phyloP scores from a whole-genome alignment of 2,113 vertebrate species.

The Chloropsis hardwickii region DNA sequence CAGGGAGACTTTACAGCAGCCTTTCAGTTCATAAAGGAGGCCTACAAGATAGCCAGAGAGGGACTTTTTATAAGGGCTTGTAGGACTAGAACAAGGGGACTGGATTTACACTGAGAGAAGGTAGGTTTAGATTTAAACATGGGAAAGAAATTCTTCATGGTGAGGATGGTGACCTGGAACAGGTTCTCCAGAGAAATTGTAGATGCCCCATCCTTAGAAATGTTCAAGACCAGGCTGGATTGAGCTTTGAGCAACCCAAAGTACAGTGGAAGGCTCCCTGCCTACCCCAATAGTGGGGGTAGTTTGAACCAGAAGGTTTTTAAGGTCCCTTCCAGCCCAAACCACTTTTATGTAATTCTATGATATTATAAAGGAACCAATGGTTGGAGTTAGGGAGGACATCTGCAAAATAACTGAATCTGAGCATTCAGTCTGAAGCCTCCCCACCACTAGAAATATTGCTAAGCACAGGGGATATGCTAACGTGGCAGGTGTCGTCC shows the following conservation, averaged over 20 bases:
- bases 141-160: background rate
- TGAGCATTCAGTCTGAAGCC: background rate
- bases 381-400: background rate
- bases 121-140: background rate
- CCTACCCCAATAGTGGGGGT: accelerated
- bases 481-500: background rate
- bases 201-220: background rate
- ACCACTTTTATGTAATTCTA: background rate
- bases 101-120: background rate
- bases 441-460: background rate
- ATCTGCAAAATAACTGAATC: background rate
- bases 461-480: background rate
- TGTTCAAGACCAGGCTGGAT: background rate
- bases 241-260: background rate
- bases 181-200: background rate
- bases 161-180: background rate
- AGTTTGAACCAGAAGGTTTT: background rate
- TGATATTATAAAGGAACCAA: background rate
- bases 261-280: background rate
- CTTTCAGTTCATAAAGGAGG: background rate
- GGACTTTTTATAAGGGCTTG: background rate
- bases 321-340: background rate
- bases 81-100: background rate
- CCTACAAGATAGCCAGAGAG: background rate
- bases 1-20: background rate